Evolutionary conservation across 2,113 vertebrate species (phyloP), one percentile per base, ranked within the genome.

Genomic region (Falco punctatus): DNA sequence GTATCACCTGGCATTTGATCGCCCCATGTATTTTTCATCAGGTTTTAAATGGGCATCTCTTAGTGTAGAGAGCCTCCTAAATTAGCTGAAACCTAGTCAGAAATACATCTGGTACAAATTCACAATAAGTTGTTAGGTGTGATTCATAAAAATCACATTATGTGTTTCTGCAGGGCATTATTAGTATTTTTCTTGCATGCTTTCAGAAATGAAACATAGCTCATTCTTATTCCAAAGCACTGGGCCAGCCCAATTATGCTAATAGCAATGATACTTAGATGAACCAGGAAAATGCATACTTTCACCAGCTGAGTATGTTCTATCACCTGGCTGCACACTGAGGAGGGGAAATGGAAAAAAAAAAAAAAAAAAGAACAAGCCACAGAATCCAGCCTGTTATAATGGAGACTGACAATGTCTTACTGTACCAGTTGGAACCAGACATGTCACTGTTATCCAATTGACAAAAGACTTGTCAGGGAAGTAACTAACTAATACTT

Each of bases 121-220:
- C 22, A 54, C n/a, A 80, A 35, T 73, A 87, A 89, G 59, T 70
- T 87, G 26, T 49, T 86, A 90, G 73, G 73, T 89, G 57, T 62
- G 81, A 85, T 92, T 94, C 73, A 74, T 83, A 83, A 91, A 94
- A 94, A 90, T 66, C 70, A 69, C 49, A 80, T 91, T 77, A 73
- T 35, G 15, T 82, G 26, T 83, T 96, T 93, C 83, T 96, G 46
- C 26, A 77, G 59, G 78, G 44, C 77, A 92, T 79, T 96, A 84
- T 94, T 92, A 88, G 70, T 69, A 19, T 49, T 73, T 92, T 72
- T 51, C n/a, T 67, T 89, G 19, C 22, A 48, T 54, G 57, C n/a
- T 65, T 92, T 92, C 78, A 8, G 21, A 77, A 91, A 80, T 58
- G n/a, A 90, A 82, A 59, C 40, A 32, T 6, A 15, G 49, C 33